A percentile compares a stretch with the other conserved stretches of the same genome.
Evolutionary conservation across 2,888 invertebrate species (phyloP).

Genomic region (Glaucopsyche alexis): DNA sequence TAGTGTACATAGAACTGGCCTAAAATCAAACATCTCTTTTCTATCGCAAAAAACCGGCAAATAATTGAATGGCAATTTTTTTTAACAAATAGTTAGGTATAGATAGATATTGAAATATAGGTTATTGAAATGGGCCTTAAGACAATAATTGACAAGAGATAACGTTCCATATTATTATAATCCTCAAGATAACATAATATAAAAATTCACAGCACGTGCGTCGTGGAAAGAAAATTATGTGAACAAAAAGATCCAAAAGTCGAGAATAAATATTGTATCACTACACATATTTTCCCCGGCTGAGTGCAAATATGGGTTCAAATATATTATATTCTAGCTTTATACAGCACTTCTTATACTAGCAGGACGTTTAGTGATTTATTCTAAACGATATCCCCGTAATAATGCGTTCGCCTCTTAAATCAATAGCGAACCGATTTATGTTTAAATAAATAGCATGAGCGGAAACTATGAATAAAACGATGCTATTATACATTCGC

Average conservation of each 20-base stretch:
- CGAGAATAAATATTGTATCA: slow-evolving; percentile 12
- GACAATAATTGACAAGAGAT: too few relatives aligned
- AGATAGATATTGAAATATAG: too few relatives aligned
- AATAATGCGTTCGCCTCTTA: slow-evolving; percentile 6
- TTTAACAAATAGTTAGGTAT: too few relatives aligned
- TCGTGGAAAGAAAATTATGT: not conserved
- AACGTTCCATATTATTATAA: too few relatives aligned
- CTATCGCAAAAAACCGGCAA: too few relatives aligned
- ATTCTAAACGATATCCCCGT: slow-evolving; percentile 16
- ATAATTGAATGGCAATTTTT: too few relatives aligned
- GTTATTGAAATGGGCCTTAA: too few relatives aligned
- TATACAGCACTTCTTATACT: not conserved
- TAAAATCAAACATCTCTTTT: too few relatives aligned
- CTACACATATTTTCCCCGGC: slow-evolving; percentile 5
- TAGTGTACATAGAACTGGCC: too few relatives aligned
- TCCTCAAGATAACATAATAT: too few relatives aligned
- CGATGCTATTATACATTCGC: slow-evolving; percentile 18
- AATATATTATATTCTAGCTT: slow-evolving; percentile 4
- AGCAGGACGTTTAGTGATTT: not conserved
- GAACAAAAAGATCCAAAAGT: slow-evolving; percentile 4
- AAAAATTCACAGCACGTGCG: not conserved
- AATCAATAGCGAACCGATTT: slow-evolving; percentile 28
- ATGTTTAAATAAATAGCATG: slow-evolving; percentile 29
- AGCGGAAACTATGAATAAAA: slow-evolving; percentile 29
- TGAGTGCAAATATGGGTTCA: not conserved